A percentile compares a stretch with the other conserved stretches of the same genome.
phyloP scores from a whole-genome alignment of 2,113 vertebrate genomes.

The Catharus minimus region DNA sequence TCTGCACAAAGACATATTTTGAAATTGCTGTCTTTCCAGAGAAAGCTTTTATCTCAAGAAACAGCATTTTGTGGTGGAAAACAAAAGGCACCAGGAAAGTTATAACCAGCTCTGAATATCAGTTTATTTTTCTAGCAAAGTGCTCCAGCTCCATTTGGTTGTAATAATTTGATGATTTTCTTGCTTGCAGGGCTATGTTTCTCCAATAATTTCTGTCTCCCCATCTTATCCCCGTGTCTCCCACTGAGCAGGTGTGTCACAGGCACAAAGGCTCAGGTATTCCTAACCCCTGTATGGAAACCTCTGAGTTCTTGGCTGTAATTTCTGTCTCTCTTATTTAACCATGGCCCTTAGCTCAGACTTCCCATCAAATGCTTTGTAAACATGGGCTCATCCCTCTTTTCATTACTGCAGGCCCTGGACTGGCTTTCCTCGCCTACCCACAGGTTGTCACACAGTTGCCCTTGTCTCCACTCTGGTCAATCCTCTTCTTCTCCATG shows the following conservation, averaged over 20 bases:
- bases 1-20: not conserved
- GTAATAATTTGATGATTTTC: not conserved
- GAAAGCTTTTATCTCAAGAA: conserved; percentile 17
- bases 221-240: not conserved
- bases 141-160: not conserved
- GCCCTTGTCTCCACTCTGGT: conserved; percentile 88
- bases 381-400: not conserved
- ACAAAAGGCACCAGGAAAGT: not conserved
- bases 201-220: not conserved
- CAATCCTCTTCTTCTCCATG: conserved; percentile 93
- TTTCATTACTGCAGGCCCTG: conserved; percentile 76
- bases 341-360: not conserved
- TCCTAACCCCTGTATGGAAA: not conserved
- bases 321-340: not conserved
- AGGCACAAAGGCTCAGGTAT: not conserved
- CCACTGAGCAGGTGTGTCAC: accelerated
- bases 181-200: not conserved
- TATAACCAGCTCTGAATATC: not conserved
- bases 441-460: conserved; percentile 89
- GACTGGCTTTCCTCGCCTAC: conserved; percentile 90
- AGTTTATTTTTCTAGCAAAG: not conserved
- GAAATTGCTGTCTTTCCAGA: conserved; percentile 16
- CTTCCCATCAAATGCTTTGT: not conserved
- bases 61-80: not conserved
- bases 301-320: not conserved